Conservation (phyloP, 2,888 invertebrate species). For the Syrphus vitripennis region DNA sequence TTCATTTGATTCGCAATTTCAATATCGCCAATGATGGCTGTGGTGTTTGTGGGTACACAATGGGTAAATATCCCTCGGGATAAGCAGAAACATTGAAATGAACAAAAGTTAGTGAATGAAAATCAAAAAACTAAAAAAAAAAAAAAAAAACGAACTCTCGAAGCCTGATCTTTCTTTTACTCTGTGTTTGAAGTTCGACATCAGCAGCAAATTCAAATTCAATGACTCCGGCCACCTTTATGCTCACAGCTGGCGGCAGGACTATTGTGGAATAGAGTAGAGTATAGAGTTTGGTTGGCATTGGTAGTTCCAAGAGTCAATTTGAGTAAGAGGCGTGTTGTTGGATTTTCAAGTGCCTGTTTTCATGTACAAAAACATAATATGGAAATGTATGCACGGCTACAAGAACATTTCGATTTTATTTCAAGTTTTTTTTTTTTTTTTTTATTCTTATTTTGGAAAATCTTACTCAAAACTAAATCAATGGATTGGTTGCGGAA, state of each 20-base stretch:
- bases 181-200: conserved; percentile 45
- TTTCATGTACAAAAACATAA: conserved; percentile 33
- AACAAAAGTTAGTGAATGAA: conserved; percentile 50
- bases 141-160: conserved; percentile 1
- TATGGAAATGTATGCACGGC: background rate
- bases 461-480: background rate
- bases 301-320: conserved; percentile 46
- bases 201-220: conserved; percentile 67
- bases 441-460: too few species aligned
- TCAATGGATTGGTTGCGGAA: background rate
- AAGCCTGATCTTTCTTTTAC: conserved; percentile 18
- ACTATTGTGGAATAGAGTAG: background rate
- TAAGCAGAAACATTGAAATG: conserved; percentile 66
- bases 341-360: conserved; percentile 51
- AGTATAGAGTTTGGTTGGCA: background rate
- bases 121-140: conserved; percentile 14
- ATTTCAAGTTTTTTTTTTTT: background rate
- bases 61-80: conserved; percentile 66
- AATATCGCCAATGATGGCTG: conserved; percentile 58
- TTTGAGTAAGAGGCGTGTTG: conserved; percentile 22
- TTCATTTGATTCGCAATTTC: conserved; percentile 52
- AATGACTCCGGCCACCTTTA: conserved; percentile 33
- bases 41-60: conserved; percentile 64
- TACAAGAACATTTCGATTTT: background rate
- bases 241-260: background rate